Percentiles rank a stretch among this genome's conserved stretches.
Evolutionary conservation across 2,797 vertebrate genomes (phyloP).

Genomic region (Muraenolepis orangiensis): DNA sequence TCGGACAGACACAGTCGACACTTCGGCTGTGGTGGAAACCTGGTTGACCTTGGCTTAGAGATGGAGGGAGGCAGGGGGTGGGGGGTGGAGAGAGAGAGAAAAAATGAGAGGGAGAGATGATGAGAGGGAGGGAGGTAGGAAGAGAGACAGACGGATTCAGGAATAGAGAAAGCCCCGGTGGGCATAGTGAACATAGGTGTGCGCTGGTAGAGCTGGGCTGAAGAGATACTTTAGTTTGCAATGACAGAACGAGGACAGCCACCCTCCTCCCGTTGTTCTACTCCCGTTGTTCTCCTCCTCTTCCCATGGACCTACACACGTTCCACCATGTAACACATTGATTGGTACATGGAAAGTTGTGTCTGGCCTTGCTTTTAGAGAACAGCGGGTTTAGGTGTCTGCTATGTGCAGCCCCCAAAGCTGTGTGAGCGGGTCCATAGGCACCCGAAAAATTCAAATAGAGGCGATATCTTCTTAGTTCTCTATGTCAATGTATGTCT

Average conservation of each 20-base stretch:
- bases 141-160: not conserved
- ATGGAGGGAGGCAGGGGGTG: no score
- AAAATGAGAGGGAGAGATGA: no score
- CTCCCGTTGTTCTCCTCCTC: no score
- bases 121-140: no score
- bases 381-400: not conserved
- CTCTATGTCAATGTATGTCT: no score
- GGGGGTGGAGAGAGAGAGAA: no score
- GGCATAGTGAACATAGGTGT: not conserved
- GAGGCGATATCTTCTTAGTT: no score
- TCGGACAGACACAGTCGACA: no score
- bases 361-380: not conserved
- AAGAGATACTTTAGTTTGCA: constrained; percentile 25
- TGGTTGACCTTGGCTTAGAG: no score
- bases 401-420: not conserved
- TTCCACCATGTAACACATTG: no score
- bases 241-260: constrained; percentile 66
- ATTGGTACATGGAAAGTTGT: not conserved
- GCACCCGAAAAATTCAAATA: not conserved
- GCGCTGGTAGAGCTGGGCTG: constrained; percentile 9
- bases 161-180: not conserved
- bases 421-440: not conserved
- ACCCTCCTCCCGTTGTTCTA: constrained; percentile 32
- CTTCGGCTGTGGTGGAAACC: no score
- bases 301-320: no score